Conservation (phyloP, 2,888 invertebrate species). For the Seira sanloemensis region DNA sequence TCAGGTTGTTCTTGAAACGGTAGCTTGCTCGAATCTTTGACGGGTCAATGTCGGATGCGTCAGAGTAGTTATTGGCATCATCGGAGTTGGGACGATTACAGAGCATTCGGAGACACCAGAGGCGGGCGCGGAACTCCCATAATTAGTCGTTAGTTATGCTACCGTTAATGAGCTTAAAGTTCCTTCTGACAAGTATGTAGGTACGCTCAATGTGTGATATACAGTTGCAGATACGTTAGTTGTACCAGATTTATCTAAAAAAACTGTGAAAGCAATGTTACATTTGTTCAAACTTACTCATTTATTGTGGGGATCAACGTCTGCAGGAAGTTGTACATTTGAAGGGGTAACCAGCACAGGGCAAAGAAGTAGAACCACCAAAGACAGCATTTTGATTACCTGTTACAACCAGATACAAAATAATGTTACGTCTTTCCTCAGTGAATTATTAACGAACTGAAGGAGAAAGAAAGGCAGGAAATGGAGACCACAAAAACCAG, state of each 20-base stretch:
- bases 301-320: conserved; percentile 84
- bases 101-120: conserved; percentile 75
- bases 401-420: too few relatives aligned
- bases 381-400: conserved; percentile 93
- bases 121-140: conserved; percentile 85
- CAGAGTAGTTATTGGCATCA: conserved; percentile 54
- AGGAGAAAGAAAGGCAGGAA: neutral
- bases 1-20: conserved; percentile 40
- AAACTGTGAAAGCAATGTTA: neutral
- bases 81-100: conserved; percentile 52
- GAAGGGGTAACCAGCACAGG: conserved; percentile 89
- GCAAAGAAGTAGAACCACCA: conserved; percentile 88
- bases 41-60: conserved; percentile 67
- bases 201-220: neutral
- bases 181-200: conserved; percentile 76
- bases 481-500: too few relatives aligned
- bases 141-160: too few relatives aligned
- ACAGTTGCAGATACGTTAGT: neutral
- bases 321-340: conserved; percentile 84
- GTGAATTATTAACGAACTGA: neutral
- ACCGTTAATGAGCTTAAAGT: too few relatives aligned
- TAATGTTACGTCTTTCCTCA: too few relatives aligned
- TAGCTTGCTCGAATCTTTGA: conserved; percentile 47
- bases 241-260: neutral
- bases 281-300: conserved; percentile 78